Evolutionary conservation across 2,797 vertebrate genomes (phyloP).

Genomic region (Coilia nasus): DNA sequence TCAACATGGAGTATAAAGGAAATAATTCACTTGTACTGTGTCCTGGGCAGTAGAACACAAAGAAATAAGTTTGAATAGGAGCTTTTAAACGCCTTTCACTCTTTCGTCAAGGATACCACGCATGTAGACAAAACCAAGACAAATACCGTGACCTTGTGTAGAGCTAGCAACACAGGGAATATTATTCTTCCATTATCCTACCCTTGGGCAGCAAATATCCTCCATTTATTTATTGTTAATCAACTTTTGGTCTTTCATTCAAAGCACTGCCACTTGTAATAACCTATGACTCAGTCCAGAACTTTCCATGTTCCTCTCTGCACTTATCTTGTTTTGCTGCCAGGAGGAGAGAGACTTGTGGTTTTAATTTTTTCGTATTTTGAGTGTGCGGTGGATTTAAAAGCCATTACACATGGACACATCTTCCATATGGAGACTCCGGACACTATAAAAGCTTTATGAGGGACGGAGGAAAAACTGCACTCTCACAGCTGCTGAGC

Average conservation of each 20-base stretch:
- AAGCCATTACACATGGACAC: conserved; percentile 30
- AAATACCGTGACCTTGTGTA: background rate
- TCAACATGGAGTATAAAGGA: background rate
- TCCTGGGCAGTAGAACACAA: background rate
- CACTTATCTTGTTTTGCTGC: background rate
- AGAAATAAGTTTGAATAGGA: background rate
- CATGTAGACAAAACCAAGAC: background rate
- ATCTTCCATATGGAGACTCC: conserved; percentile 27
- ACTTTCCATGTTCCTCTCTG: conserved; percentile 19
- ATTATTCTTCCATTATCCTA: background rate
- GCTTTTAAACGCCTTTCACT: background rate
- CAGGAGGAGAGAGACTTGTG: conserved; percentile 4
- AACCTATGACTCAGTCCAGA: conserved; percentile 33
- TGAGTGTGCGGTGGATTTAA: conserved; percentile 38
- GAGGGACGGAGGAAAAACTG: conserved; percentile 24
- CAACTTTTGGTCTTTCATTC: background rate
- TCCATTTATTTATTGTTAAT: background rate
- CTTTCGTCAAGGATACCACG: background rate
- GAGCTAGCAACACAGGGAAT: background rate
- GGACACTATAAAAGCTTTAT: conserved; percentile 30
- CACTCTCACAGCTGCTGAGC: conserved; percentile 8
- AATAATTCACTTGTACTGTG: background rate
- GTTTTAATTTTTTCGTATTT: conserved; percentile 37
- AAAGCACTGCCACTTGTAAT: background rate
- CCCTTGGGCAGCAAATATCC: background rate